These are phyloP conservation scores for Petaurus breviceps DNA, from an alignment of 2,113 vertebrate genomes.

Conservation along the genomic window DNA sequence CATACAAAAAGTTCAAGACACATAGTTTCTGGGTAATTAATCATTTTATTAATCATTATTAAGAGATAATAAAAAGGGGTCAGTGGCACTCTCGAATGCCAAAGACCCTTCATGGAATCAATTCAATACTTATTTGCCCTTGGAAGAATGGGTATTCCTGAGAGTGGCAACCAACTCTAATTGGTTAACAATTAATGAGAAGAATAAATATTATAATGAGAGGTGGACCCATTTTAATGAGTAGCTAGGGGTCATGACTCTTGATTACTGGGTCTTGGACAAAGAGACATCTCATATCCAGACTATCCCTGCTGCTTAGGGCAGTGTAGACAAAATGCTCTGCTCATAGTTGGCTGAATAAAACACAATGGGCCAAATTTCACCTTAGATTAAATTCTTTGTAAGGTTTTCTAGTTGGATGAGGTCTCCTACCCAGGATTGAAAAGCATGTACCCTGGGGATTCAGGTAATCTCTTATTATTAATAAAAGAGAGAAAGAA, in stretches of 20 bases:
- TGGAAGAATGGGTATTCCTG: background rate
- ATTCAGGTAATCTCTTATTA: background rate
- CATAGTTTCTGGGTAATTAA: background rate
- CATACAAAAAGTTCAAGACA: background rate
- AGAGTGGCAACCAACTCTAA: background rate
- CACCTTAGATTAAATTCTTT: background rate
- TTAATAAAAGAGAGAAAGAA: too few species aligned
- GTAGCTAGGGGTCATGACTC: background rate
- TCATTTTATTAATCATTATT: background rate
- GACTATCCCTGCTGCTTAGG: background rate
- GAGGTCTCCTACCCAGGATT: background rate
- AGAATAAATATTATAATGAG: background rate
- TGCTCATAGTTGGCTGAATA: background rate
- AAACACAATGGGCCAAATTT: background rate
- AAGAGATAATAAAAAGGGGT: background rate
- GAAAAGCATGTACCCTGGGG: background rate
- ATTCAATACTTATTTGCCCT: background rate
- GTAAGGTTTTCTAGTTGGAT: background rate
- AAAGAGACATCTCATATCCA: background rate
- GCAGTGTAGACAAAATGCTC: background rate
- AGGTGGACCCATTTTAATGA: background rate
- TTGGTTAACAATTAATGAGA: background rate
- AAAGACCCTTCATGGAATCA: background rate
- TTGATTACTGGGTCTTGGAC: background rate
- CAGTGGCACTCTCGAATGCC: background rate